Evolutionary conservation across 2,888 invertebrate genomes (phyloP).

Genomic region (Eristalis tenax): DNA sequence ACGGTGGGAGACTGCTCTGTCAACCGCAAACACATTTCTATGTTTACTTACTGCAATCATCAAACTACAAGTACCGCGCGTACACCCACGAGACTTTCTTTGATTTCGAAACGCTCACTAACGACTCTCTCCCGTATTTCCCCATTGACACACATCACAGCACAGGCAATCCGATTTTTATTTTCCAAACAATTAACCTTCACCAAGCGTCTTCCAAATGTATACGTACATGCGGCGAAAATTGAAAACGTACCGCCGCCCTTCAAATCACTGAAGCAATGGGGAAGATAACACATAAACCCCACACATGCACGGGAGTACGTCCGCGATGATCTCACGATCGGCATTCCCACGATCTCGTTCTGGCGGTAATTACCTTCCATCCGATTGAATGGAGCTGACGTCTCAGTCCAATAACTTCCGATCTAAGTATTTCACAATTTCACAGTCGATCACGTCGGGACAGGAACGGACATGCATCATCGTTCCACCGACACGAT

Average conservation of each 20-base stretch:
- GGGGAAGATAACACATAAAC: not conserved
- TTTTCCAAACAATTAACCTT: constrained; percentile 31
- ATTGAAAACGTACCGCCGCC: not conserved
- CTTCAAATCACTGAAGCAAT: not conserved
- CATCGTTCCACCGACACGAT: constrained; percentile 2
- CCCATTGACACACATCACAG: constrained; percentile 24
- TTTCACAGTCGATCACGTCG: constrained; percentile 53
- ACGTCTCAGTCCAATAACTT: constrained; percentile 44
- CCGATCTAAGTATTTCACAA: constrained; percentile 56
- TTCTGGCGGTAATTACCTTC: constrained; percentile 1
- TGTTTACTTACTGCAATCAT: not conserved
- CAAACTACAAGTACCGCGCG: not conserved
- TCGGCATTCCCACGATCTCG: constrained; percentile 60
- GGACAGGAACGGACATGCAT: constrained; percentile 56
- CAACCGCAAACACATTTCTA: constrained; percentile 1
- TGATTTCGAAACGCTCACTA: constrained; percentile 1
- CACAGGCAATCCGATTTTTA: constrained; percentile 12
- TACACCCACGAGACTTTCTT: not conserved
- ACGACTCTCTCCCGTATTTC: constrained; percentile 15
- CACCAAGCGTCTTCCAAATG: not conserved
- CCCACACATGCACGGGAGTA: not conserved
- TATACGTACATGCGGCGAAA: not conserved
- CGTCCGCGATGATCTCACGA: constrained; percentile 15
- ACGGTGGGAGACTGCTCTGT: not conserved
- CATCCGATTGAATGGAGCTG: not conserved